Evolutionary conservation across 2,888 invertebrate species (phyloP), one percentile per base, ranked within the genome.

Genomic region (Pristionchus maxplancki): DNA sequence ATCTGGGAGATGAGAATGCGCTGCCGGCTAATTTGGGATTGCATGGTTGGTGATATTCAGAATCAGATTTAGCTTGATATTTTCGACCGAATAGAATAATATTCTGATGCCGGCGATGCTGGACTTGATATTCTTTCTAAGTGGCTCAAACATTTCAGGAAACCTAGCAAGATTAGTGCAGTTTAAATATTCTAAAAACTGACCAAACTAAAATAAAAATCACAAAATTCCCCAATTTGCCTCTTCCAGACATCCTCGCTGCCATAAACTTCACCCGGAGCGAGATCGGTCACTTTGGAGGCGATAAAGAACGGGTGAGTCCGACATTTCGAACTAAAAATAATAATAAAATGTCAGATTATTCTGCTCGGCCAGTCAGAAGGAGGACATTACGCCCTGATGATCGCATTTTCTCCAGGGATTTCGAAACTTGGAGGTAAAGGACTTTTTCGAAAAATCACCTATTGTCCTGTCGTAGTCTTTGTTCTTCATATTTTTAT

Each of bases 381-480:
- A 2, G 78, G 78, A 44, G 78, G 13, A n/a, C 78, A 78, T n/a
- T 44, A 40, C 28, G 78, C 44, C 1, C 48, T 78, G 13, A 78
- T 78, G 78, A 48, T 28, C 5, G 78, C 78, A 3, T 78, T 78
- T 13, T 78, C 78, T 17, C 78, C 78, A 0, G 78, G 44, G 24
- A 78, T 78, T 20, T 78, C 78, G 44, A 44, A n/a, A 28, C 78
- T n/a, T 9, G 78, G 78, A 50, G 82, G 82, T 83, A 28, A 71
- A 28, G 9, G 20, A 11, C 1, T 20, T 6, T 50, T 5, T 24
- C 20, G 4, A 58, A 50, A 9, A 4, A 50, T 50, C 13, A 9
- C 13, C 15, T 50, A 50, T 50, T 50, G 50, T n/a, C n/a, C n/a
- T n/a, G n/a, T n/a, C 5, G 17, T 50, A 15, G 13, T n/a, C 9